These are phyloP conservation scores for Acrocephalus kingi DNA, from an alignment of 2,113 vertebrate genomes.

Conservation along the genomic window DNA sequence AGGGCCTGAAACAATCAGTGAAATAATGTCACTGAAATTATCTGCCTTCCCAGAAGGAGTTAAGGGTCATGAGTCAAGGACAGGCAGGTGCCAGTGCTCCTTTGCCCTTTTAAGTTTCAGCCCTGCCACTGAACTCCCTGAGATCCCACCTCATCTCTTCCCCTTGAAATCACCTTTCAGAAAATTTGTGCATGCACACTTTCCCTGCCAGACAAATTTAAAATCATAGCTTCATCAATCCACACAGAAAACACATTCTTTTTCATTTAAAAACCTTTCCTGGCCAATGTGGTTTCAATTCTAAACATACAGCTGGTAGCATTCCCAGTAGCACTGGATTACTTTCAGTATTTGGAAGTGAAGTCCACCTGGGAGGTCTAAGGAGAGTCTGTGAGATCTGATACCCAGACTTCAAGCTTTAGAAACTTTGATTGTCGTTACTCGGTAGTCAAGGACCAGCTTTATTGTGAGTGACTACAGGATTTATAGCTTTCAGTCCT, in stretches of 20 bases:
- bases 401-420: background rate
- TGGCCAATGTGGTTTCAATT: background rate
- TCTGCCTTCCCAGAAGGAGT: background rate
- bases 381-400: background rate
- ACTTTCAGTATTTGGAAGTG: background rate
- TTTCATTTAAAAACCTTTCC: background rate
- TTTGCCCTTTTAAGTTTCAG: background rate
- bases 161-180: background rate
- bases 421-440: background rate
- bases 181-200: background rate
- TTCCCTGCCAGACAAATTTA: background rate
- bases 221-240: accelerated
- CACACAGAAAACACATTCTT: background rate
- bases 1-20: background rate
- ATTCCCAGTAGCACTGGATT: background rate
- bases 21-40: background rate
- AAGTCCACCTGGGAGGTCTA: background rate
- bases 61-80: background rate
- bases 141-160: background rate
- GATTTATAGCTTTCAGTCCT: background rate
- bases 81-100: background rate
- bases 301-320: background rate
- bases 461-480: background rate
- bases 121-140: background rate
- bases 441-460: background rate